These are phyloP conservation scores for Pyrochroa serraticornis DNA, from an alignment of 2,888 invertebrate species.

Conservation along the genomic window DNA sequence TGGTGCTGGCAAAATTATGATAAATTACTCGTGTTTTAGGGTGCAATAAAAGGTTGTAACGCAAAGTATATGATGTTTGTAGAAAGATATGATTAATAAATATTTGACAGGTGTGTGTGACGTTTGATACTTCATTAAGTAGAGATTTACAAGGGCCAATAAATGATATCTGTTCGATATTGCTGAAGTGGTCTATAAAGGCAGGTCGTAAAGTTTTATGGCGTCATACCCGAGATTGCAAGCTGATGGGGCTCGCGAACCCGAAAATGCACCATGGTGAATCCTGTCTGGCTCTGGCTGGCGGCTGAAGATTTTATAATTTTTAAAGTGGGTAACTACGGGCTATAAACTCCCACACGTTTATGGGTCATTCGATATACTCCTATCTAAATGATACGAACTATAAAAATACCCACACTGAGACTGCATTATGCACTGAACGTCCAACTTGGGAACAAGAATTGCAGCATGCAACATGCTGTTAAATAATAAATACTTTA, in stretches of 20 bases:
- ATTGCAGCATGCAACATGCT: conserved; percentile 30
- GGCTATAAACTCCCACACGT: conserved; percentile 37
- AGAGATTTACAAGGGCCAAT: conserved; percentile 56
- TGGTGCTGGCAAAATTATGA: conserved; percentile 22
- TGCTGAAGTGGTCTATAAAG: conserved; percentile 54
- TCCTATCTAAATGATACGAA: conserved; percentile 35
- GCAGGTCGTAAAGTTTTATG: conserved; percentile 54
- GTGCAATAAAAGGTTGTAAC: conserved; percentile 28
- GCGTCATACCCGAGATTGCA: conserved; percentile 50
- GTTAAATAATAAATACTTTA: conserved; percentile 31
- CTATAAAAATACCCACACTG: conserved; percentile 37
- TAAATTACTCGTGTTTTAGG: conserved; percentile 28
- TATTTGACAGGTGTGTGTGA: conserved; percentile 55
- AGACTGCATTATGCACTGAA: conserved; percentile 34
- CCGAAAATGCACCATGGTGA: conserved; percentile 18
- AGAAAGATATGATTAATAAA: conserved; percentile 44
- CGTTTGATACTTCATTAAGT: conserved; percentile 55
- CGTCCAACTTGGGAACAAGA: conserved; percentile 22
- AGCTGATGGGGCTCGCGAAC: conserved; percentile 18
- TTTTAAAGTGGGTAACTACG: conserved; percentile 27
- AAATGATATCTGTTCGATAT: conserved; percentile 56
- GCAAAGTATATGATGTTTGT: conserved; percentile 39
- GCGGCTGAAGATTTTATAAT: conserved; percentile 21
- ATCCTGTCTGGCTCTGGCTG: conserved; percentile 5
- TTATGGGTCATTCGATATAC: conserved; percentile 36